phyloP scores from a whole-genome alignment of 2,113 vertebrate genomes.

The Poeciliopsis prolifica region DNA sequence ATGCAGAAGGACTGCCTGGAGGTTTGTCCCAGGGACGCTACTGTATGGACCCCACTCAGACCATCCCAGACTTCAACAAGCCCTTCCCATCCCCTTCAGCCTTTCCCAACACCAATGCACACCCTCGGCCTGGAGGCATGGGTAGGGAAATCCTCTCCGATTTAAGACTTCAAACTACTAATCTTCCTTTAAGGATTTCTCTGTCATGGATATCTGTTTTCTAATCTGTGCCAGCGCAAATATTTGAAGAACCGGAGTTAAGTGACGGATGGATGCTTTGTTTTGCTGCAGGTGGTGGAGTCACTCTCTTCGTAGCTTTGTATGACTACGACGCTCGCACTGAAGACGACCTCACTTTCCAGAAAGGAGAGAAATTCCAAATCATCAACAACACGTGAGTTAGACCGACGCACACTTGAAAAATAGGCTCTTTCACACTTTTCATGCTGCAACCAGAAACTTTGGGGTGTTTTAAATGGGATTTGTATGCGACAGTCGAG shows the following conservation, averaged over 20 bases:
- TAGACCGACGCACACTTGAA: neutral
- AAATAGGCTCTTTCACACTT: neutral
- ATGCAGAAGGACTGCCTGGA: conserved; percentile 41
- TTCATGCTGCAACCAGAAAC: neutral
- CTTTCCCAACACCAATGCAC: conserved; percentile 61
- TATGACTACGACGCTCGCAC: conserved; percentile 96
- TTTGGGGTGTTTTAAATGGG: neutral
- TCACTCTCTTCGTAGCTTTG: conserved; percentile 90
- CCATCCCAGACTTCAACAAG: conserved; percentile 68
- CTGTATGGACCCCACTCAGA: conserved; percentile 83
- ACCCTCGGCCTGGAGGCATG: conserved; percentile 69
- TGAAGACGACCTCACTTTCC: conserved; percentile 90
- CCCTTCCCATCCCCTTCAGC: conserved; percentile 54
- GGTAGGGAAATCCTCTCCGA: conserved; percentile 52
- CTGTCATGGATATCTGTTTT: neutral
- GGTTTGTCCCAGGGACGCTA: conserved; percentile 72
- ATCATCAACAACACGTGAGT: conserved; percentile 94
- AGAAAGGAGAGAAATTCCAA: conserved; percentile 96
- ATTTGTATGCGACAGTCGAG: neutral
- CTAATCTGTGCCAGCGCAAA: neutral
- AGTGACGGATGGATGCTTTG: neutral
- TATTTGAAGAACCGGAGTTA: neutral
- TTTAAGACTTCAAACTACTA: neutral
- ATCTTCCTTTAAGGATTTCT: neutral
- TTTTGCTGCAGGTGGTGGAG: conserved; percentile 80